Base-by-base conservation (phyloP, 2,888 invertebrate genomes). In the Philaethria dido region DNA sequence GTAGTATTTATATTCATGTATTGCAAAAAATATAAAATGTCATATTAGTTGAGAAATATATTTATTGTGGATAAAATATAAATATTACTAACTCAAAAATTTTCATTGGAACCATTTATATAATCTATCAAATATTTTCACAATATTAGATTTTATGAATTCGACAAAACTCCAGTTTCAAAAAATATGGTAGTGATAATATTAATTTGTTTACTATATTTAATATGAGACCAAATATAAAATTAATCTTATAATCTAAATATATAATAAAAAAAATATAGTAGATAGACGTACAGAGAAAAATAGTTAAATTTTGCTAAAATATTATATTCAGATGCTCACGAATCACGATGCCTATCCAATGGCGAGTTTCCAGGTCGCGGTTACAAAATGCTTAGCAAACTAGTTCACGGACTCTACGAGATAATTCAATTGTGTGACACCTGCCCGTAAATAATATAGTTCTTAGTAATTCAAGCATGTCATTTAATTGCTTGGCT, bases 361-460 rank as follows among this genome's bases (percentile, higher is more conserved):
- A 77, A 80, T 80, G 78, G 79, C 82, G 78, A 74, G 76, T 84
- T 85, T 84, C 80, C 86, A 87, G 88, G 87, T 83, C 88, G 82
- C 78, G 79, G 79, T 88, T 89, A 84, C 88, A 84, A 88, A 88
- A 88, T 82, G 75, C 78, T 81, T 75, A 82, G 79, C 80, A 73
- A 91, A 87, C 86, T 88, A 84, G 90, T 88, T 90, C 89, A 91
- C 83, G 89, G 90, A 84, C 87, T 81, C 73, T 75, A 78, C 78
- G 74, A 78, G 78, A 80, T 87, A 86, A 88, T 87, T 85, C 77
- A 80, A 82, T 88, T 87, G 84, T 78, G 80, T 79, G 82, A 83
- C 83, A 84, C 83, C 74, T 76, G 75, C 66, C 63, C 64, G 29
- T 11, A 52, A 52, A 68, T 64, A 68, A 72, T 69, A 70, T 64